Evolutionary conservation across 1,140 invertebrate species (phyloP).

Genomic region (Drosophila ficusphila): DNA sequence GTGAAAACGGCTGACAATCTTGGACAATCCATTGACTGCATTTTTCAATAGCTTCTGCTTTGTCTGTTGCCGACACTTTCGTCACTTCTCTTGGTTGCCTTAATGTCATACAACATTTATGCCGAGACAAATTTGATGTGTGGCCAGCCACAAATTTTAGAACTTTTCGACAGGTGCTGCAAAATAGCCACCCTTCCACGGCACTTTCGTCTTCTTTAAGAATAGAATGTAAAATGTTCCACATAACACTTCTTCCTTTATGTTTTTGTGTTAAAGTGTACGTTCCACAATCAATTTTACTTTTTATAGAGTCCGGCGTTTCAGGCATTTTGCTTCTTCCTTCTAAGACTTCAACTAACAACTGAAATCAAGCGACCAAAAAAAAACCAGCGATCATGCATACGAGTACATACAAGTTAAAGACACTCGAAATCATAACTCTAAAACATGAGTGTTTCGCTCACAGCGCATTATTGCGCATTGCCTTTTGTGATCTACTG

Average conservation of each 20-base stretch:
- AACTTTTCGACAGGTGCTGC: constrained; percentile 7
- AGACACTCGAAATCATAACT: not conserved
- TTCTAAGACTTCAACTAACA: constrained; percentile 19
- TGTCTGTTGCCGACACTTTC: constrained; percentile 23
- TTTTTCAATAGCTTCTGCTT: constrained; percentile 27
- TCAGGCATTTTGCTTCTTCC: constrained; percentile 6
- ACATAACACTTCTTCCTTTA: constrained; percentile 19
- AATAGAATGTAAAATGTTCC: constrained; percentile 23
- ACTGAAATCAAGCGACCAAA: constrained; percentile 6
- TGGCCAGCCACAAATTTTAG: not conserved
- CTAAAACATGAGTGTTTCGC: constrained; percentile 24
- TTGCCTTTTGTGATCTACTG: constrained; percentile 12
- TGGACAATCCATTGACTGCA: constrained; percentile 35
- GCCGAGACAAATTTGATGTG: constrained; percentile 21
- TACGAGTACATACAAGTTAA: no score
- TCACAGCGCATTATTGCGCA: constrained; percentile 18
- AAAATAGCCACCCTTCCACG: constrained; percentile 36
- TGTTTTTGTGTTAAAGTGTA: constrained; percentile 11
- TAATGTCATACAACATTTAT: constrained; percentile 31
- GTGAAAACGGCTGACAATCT: constrained; percentile 35
- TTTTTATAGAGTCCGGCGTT: constrained; percentile 19
- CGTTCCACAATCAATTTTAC: constrained; percentile 17
- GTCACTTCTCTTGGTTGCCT: constrained; percentile 29
- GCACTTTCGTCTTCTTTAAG: constrained; percentile 32
- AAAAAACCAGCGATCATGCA: no score